phyloP scores from a whole-genome alignment of 2,113 vertebrate species.

The Tenebrosternarchus preto region DNA sequence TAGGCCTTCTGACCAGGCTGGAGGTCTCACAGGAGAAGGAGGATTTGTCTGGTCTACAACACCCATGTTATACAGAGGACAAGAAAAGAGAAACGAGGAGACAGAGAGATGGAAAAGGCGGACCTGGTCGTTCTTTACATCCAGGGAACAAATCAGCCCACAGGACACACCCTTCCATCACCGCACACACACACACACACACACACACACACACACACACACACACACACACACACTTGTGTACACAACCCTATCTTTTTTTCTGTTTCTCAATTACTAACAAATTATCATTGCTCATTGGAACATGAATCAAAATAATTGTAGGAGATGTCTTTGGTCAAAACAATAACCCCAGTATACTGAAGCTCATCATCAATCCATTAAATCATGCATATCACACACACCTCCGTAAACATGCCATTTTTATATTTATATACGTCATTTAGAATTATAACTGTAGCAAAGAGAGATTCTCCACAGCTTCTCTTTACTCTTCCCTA shows the following conservation, averaged over 20 bases:
- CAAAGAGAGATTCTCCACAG: too few relatives aligned
- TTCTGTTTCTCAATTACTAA: too few relatives aligned
- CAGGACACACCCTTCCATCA: slow-evolving; percentile 24
- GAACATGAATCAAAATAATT: too few relatives aligned
- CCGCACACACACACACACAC: background rate
- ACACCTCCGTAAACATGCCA: too few relatives aligned
- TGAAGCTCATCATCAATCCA: too few relatives aligned
- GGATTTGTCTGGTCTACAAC: background rate
- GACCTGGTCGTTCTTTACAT: slow-evolving; percentile 21
- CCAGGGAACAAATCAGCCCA: slow-evolving; percentile 6
- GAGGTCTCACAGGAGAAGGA: slow-evolving; percentile 21
- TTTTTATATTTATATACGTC: too few relatives aligned
- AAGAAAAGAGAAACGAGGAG: background rate
- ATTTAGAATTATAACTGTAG: too few relatives aligned
- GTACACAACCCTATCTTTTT: background rate
- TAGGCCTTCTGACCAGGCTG: slow-evolving; percentile 7
- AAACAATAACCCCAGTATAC: too few relatives aligned
- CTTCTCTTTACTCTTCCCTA: too few relatives aligned
- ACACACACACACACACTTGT: slow-evolving; percentile 19
- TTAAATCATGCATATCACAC: too few relatives aligned
- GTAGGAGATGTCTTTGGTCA: too few relatives aligned
- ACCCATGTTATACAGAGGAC: slow-evolving; percentile 16
- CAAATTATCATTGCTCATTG: too few relatives aligned
- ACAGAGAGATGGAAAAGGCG: background rate
- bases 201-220: background rate